A percentile compares a stretch with the other conserved stretches of the same genome.
phyloP scores from a whole-genome alignment of 2,113 vertebrate genomes.

The Rhinolophus sinicus region DNA sequence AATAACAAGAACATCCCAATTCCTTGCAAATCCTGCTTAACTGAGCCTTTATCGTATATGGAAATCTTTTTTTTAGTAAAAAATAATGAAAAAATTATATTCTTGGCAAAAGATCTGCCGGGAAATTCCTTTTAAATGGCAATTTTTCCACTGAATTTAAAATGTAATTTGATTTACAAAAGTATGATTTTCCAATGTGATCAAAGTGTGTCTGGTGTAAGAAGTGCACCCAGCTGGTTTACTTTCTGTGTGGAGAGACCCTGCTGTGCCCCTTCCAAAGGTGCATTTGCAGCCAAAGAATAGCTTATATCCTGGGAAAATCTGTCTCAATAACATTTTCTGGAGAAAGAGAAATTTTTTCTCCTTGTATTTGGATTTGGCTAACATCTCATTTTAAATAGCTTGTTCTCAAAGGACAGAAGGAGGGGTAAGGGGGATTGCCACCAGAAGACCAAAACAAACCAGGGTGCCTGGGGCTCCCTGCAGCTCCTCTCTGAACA shows the following conservation, averaged over 20 bases:
- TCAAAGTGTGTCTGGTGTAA: slow-evolving; percentile 35
- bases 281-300: slow-evolving; percentile 32
- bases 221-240: slow-evolving; percentile 34
- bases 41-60: neutral
- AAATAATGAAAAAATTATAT: slow-evolving; percentile 52
- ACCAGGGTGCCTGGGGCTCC: neutral
- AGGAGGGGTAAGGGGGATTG: neutral
- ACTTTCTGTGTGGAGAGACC: neutral
- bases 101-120: slow-evolving; percentile 37
- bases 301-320: slow-evolving; percentile 46
- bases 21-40: slow-evolving; percentile 25
- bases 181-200: slow-evolving; percentile 43
- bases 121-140: slow-evolving; percentile 52
- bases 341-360: neutral
- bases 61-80: neutral
- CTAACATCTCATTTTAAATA: slow-evolving; percentile 51
- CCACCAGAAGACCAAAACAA: neutral
- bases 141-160: slow-evolving; percentile 56
- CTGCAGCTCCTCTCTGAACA: neutral
- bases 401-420: slow-evolving; percentile 28
- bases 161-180: slow-evolving; percentile 66
- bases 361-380: slow-evolving; percentile 47
- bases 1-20: neutral
- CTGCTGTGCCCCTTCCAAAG: slow-evolving; percentile 15
- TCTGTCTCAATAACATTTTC: slow-evolving; percentile 11